phyloP scores from a whole-genome alignment of 2,888 invertebrate genomes.

The Blastobasis adustella region DNA sequence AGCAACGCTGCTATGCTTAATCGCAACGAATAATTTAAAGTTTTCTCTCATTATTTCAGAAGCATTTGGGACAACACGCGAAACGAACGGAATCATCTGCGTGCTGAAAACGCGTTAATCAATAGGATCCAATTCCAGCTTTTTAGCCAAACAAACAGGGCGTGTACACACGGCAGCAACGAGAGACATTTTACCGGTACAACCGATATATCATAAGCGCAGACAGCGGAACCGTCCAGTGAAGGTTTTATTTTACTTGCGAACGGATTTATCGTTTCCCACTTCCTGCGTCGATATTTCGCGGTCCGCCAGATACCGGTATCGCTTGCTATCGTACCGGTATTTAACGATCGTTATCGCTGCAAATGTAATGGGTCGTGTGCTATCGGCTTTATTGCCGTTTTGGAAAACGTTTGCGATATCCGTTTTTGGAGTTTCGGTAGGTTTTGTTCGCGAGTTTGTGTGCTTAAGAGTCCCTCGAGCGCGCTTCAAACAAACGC shows the following conservation, averaged over 20 bases:
- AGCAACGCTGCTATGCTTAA: too few relatives aligned
- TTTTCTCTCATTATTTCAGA: too few relatives aligned
- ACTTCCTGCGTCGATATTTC: constrained; percentile 34
- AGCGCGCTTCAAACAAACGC: too few relatives aligned
- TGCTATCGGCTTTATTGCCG: too few relatives aligned
- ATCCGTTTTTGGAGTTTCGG: background rate
- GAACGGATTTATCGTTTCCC: constrained; percentile 48
- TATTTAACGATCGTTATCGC: constrained; percentile 28
- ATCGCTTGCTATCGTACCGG: constrained; percentile 6
- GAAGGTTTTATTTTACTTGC: constrained; percentile 59
- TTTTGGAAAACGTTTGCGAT: too few relatives aligned
- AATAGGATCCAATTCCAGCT: too few relatives aligned
- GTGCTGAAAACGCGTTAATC: too few relatives aligned
- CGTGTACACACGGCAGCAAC: background rate
- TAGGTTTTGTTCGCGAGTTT: background rate
- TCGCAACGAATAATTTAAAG: too few relatives aligned
- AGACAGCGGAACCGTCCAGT: constrained; percentile 41
- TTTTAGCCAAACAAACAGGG: background rate
- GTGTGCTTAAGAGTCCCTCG: too few relatives aligned
- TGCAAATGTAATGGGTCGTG: constrained; percentile 7
- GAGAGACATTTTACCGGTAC: constrained; percentile 12
- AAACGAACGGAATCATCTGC: too few relatives aligned
- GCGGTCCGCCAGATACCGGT: background rate
- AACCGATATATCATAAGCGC: constrained; percentile 44
- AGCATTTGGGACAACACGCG: too few relatives aligned